Conservation (phyloP, 2,888 invertebrate genomes). For the Eilema griseolum region DNA sequence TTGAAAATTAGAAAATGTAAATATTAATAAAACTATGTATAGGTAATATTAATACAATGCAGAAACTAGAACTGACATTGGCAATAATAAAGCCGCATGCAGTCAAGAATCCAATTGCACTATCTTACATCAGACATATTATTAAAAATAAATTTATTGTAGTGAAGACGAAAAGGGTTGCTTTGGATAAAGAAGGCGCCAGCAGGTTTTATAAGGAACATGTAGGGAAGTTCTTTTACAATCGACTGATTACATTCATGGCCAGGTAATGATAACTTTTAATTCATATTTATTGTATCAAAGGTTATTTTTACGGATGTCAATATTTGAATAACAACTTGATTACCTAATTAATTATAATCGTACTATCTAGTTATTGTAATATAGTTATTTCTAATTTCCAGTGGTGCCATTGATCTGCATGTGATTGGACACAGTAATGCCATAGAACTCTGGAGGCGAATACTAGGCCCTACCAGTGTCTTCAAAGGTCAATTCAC, state of each 20-base stretch:
- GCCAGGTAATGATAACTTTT: conserved; percentile 85
- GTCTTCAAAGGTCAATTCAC: conserved; percentile 93
- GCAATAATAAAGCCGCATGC: conserved; percentile 96
- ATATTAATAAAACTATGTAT: neutral
- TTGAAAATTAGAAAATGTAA: conserved; percentile 12
- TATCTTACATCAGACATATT: conserved; percentile 89
- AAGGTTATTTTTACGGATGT: neutral
- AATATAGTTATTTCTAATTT: conserved; percentile 53
- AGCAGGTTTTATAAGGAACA: conserved; percentile 94
- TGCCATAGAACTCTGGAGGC: conserved; percentile 93
- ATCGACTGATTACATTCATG: conserved; percentile 94
- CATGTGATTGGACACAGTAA: conserved; percentile 92
- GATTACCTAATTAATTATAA: neutral
- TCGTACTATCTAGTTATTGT: neutral
- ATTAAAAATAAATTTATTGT: conserved; percentile 91
- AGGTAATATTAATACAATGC: conserved; percentile 58
- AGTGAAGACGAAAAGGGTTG: conserved; percentile 89
- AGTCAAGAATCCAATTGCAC: conserved; percentile 91
- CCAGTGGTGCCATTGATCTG: conserved; percentile 94
- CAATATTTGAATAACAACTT: neutral
- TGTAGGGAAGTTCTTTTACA: conserved; percentile 93
- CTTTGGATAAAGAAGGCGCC: conserved; percentile 88
- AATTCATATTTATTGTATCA: conserved; percentile 2
- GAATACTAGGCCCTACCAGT: conserved; percentile 96
- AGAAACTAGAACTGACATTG: conserved; percentile 90